Conservation (phyloP, 2,797 vertebrate species). For the Helostoma temminkii region DNA sequence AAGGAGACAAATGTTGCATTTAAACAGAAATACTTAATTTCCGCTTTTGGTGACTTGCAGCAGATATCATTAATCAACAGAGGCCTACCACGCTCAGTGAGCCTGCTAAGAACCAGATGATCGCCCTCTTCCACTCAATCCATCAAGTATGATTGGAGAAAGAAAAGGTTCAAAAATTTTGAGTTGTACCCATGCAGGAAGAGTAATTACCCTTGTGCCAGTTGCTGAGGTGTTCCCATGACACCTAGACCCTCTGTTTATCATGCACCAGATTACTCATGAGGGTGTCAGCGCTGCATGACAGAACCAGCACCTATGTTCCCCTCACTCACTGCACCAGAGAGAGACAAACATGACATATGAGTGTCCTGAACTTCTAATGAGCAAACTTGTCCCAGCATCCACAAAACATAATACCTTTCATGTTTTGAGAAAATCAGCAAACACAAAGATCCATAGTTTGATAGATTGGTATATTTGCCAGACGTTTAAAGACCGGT, state of each 20-base stretch:
- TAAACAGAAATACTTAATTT: constrained; percentile 88
- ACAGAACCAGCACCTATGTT: constrained; percentile 69
- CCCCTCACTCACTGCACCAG: constrained; percentile 46
- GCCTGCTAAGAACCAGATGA: constrained; percentile 85
- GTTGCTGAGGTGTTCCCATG: constrained; percentile 76
- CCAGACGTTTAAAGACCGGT: constrained; percentile 35
- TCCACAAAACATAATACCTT: constrained; percentile 42
- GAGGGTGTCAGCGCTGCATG: constrained; percentile 62
- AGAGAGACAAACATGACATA: constrained; percentile 66
- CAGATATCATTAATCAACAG: constrained; percentile 85
- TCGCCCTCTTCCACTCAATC: constrained; percentile 83
- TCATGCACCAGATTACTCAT: constrained; percentile 80
- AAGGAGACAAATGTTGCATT: constrained; percentile 86
- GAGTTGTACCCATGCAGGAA: constrained; percentile 81
- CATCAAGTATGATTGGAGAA: constrained; percentile 86
- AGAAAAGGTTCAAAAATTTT: constrained; percentile 85
- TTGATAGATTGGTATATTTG: constrained; percentile 39
- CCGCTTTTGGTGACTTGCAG: constrained; percentile 83
- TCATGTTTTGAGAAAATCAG: constrained; percentile 25
- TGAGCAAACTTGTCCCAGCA: constrained; percentile 66
- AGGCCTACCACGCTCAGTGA: constrained; percentile 77
- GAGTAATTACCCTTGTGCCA: constrained; percentile 83
- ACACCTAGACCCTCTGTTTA: constrained; percentile 83
- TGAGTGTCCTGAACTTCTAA: constrained; percentile 62
- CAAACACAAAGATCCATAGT: background rate